A percentile compares a stretch with the other conserved stretches of the same genome.
Conservation (phyloP, 2,113 vertebrate genomes). For the Ageneiosus marmoratus region DNA sequence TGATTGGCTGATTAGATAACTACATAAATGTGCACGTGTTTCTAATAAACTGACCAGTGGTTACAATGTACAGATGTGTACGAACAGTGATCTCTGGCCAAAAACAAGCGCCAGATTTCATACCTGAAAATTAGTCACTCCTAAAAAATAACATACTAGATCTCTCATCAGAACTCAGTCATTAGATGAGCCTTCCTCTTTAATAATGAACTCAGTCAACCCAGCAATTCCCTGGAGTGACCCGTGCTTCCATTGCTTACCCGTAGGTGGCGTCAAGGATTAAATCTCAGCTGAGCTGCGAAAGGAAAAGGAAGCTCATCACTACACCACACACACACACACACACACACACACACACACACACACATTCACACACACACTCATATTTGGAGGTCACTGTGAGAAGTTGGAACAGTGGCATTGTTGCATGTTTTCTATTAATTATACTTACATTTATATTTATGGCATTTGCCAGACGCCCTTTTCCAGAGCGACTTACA, state of each 20-base stretch:
- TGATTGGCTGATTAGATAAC: no score
- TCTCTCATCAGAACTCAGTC: not conserved
- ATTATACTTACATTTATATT: no score
- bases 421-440: no score
- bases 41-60: no score
- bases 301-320: not conserved
- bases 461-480: no score
- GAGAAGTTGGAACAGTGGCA: no score
- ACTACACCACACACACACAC: not conserved
- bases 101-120: not conserved
- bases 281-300: not conserved
- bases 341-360: not conserved
- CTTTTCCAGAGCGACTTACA: no score
- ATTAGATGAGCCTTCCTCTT: constrained; percentile 14
- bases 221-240: constrained; percentile 52
- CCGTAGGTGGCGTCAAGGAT: constrained; percentile 62
- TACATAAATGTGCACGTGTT: no score
- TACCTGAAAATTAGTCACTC: not conserved
- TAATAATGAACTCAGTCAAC: constrained; percentile 62
- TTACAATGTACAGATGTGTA: not conserved
- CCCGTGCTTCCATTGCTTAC: constrained; percentile 54
- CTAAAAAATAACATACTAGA: not conserved
- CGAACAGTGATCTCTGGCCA: not conserved
- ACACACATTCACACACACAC: constrained; percentile 47
- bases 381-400: no score